Conservation (phyloP, 1,140 invertebrate species). For the Caenorhabditis latens region DNA sequence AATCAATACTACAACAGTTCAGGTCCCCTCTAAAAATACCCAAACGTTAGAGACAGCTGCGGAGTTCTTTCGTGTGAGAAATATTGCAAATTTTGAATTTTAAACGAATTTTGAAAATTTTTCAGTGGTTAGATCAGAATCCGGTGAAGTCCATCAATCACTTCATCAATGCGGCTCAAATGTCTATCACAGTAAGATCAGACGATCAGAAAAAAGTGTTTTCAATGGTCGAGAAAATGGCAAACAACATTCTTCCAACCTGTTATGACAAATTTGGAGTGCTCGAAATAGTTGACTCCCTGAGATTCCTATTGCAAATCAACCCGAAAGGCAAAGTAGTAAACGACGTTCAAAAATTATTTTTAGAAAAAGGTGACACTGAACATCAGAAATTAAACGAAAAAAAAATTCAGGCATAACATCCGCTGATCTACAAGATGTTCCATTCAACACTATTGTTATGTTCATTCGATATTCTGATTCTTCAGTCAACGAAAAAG, state of each 20-base stretch:
- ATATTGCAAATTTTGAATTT: neutral
- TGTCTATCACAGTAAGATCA: neutral
- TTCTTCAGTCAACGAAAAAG: neutral
- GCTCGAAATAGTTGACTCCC: neutral
- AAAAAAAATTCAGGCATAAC: neutral
- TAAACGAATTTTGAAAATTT: neutral
- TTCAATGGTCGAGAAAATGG: neutral
- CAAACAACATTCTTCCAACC: neutral
- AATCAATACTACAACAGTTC: neutral
- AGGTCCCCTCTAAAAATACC: neutral
- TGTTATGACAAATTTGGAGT: neutral
- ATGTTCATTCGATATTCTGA: slow-evolving; percentile 41
- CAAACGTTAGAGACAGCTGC: neutral
- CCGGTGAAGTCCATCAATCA: neutral
- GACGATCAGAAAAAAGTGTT: slow-evolving; percentile 2
- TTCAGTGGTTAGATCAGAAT: slow-evolving; percentile 27
- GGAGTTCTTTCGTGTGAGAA: neutral
- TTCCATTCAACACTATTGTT: slow-evolving; percentile 1
- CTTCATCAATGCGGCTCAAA: neutral
- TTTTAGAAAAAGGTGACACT: neutral
- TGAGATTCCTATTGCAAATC: slow-evolving; percentile 4
- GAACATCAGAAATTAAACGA: too few species aligned
- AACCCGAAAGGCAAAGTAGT: neutral
- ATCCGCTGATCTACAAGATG: neutral
- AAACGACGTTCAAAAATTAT: neutral